A percentile compares a stretch with the other conserved stretches of the same genome.
Evolutionary conservation across 2,888 invertebrate species (phyloP).

Genomic region (Ectropis crepuscularia): DNA sequence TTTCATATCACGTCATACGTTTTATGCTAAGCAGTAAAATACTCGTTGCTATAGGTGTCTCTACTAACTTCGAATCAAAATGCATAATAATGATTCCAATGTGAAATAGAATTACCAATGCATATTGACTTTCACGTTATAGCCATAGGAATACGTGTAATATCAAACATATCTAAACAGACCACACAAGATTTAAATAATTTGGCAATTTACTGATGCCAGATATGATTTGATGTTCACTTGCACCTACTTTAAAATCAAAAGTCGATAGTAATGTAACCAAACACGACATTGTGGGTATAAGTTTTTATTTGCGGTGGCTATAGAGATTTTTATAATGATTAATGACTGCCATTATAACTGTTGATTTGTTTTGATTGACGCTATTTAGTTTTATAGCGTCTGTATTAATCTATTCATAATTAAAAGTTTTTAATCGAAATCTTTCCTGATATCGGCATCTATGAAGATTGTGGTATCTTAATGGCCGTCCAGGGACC

Average conservation of each 20-base stretch:
- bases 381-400: slow-evolving; percentile 59
- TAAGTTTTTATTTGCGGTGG: slow-evolving; percentile 60
- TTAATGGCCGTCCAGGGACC: slow-evolving; percentile 61
- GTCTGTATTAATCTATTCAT: slow-evolving; percentile 48
- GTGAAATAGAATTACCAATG: slow-evolving; percentile 37
- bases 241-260: slow-evolving; percentile 52
- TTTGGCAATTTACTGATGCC: slow-evolving; percentile 67
- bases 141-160: slow-evolving; percentile 42
- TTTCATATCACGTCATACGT: slow-evolving; percentile 17
- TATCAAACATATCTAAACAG: slow-evolving; percentile 47
- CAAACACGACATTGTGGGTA: slow-evolving; percentile 55
- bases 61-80: slow-evolving; percentile 31
- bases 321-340: slow-evolving; percentile 59
- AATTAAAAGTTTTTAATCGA: slow-evolving; percentile 50
- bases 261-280: slow-evolving; percentile 54
- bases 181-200: slow-evolving; percentile 71
- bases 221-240: slow-evolving; percentile 62
- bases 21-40: slow-evolving; percentile 25
- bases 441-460: slow-evolving; percentile 34
- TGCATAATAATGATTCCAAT: slow-evolving; percentile 36
- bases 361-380: slow-evolving; percentile 66
- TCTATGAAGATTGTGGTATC: slow-evolving; percentile 43
- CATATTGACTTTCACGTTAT: slow-evolving; percentile 45
- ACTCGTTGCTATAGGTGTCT: slow-evolving; percentile 11
- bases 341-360: slow-evolving; percentile 61